Evolutionary conservation across 2,888 invertebrate genomes (phyloP), one percentile per base, ranked within the genome.

Genomic region (Platycheirus albimanus): DNA sequence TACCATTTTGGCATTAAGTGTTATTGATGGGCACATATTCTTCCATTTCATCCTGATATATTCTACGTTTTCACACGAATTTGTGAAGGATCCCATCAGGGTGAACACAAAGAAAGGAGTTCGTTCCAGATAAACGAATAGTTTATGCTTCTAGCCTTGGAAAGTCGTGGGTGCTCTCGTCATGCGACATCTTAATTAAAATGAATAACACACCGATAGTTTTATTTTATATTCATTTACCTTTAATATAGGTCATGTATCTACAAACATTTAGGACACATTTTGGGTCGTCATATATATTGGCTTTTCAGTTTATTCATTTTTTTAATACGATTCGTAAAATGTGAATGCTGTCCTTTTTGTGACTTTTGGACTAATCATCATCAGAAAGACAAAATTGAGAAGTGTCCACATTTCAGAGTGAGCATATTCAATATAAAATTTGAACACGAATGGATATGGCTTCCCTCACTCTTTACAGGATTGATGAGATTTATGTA

Each of bases 1-100:
- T 51, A 69, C 61, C 38, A 61, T 76, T 76, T 76, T 28, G 38
- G 36, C 76, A 76, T 63, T 76, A 76, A 76, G 52, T 47, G 67
- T 61, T 76, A 76, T 76, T 76, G 76, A 76, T 76, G 69, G 76
- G 61, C 61, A 69, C 52, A 69, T 45, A 76, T 69, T 61, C 61
- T 69, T 69, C 76, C 58, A 52, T 45, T 69, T 51, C 61, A n/a
- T n/a, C 66, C 13, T 36, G 1, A 6, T 33, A 7, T 33, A 33
- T 33, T 33, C 3, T 33, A 6, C 30, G 3, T 24, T 24, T 24
- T 33, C 5, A 8, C 30, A 8, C 30, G 30, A 8, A 8, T 33
- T 33, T 33, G 30, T 33, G 8, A 33, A 33, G 30, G 5, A 33
- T 33, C 30, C 8, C 24, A 4, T 1, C 1, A 2, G 30, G 30